Conservation (phyloP, 2,113 vertebrate genomes). For the Ariopsis seemanni region DNA sequence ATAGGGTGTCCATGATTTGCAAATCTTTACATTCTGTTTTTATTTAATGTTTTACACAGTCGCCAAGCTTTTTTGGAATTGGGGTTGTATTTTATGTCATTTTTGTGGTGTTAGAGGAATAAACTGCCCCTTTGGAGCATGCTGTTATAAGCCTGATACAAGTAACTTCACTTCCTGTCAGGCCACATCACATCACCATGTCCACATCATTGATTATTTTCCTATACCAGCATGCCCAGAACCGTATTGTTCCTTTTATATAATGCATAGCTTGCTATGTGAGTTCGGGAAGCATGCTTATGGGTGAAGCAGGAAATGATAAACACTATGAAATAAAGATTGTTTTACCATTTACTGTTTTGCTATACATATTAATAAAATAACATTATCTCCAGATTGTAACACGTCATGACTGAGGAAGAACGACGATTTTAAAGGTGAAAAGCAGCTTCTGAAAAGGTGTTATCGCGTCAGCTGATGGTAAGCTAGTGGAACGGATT, state of each 20-base stretch:
- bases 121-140: background rate
- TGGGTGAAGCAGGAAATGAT: background rate
- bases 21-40: no score
- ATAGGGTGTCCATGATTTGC: no score
- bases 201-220: background rate
- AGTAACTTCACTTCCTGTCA: background rate
- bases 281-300: background rate
- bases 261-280: background rate
- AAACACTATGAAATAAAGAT: background rate
- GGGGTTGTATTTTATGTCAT: background rate
- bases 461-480: background rate
- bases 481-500: slow-evolving; percentile 14
- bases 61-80: no score
- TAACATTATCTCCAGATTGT: background rate
- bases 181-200: background rate
- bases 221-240: background rate
- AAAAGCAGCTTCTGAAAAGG: slow-evolving; percentile 3
- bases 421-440: background rate
- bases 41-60: no score
- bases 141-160: background rate
- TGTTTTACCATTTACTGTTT: background rate
- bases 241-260: background rate
- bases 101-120: background rate
- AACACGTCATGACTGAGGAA: background rate
- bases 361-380: background rate